Conservation (phyloP, 2,113 vertebrate genomes). For the Ifrita kowaldi region DNA sequence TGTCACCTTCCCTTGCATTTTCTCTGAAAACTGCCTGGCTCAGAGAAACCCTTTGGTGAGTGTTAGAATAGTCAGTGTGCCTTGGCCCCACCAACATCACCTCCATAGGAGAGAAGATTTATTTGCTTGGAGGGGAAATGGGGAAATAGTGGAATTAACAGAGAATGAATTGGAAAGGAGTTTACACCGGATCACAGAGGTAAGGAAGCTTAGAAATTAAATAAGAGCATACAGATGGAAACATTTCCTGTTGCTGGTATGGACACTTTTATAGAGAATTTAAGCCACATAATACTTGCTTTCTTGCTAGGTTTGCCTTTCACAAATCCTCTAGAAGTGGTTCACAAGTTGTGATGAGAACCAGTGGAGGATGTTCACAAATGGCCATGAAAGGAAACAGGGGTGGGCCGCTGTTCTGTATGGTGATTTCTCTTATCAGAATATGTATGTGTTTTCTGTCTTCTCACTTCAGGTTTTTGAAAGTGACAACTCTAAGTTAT, state of each 20-base stretch:
- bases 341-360: neutral
- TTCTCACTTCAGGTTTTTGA: neutral
- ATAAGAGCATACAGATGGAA: neutral
- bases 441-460: neutral
- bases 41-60: neutral
- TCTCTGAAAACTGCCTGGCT: neutral
- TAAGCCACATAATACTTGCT: neutral
- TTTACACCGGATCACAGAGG: neutral
- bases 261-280: neutral
- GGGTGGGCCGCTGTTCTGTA: neutral
- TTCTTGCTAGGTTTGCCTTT: neutral
- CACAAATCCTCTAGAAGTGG: neutral
- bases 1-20: neutral
- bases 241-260: neutral
- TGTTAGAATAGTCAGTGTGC: neutral
- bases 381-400: neutral
- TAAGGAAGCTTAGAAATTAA: neutral
- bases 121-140: neutral
- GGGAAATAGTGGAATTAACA: neutral
- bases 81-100: neutral
- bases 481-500: neutral
- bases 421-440: neutral
- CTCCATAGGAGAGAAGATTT: neutral
- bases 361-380: neutral
- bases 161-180: neutral